These are phyloP conservation scores for Anolis apletophallus DNA, from an alignment of 2,797 vertebrate genomes.

Conservation along the genomic window DNA sequence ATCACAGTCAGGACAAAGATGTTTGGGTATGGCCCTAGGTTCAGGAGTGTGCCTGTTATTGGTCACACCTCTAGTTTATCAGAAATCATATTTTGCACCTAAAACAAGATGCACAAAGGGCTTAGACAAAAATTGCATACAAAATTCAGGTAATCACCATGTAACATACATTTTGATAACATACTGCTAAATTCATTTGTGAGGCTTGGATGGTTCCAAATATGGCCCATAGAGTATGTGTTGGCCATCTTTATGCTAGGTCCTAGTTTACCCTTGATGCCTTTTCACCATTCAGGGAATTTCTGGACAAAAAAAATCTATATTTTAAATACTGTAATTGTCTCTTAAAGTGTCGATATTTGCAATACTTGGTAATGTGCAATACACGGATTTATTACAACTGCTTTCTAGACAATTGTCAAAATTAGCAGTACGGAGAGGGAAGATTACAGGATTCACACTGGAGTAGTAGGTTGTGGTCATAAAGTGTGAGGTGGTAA, in stretches of 20 bases:
- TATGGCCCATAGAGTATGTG: no score
- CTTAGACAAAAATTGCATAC: not conserved
- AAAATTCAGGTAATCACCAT: not conserved
- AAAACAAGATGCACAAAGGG: not conserved
- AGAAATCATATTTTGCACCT: not conserved
- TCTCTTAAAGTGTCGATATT: not conserved
- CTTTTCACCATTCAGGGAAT: not conserved
- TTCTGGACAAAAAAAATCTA: not conserved
- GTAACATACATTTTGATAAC: not conserved
- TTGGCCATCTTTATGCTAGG: not conserved
- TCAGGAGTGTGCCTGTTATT: no score
- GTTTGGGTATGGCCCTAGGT: not conserved
- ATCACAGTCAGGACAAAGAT: not conserved
- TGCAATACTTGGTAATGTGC: not conserved
- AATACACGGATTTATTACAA: not conserved
- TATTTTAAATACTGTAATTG: no score
- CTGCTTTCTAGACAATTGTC: not conserved
- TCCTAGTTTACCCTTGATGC: not conserved
- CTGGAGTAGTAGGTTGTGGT: not conserved
- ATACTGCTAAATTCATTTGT: not conserved
- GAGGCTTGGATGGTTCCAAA: no score
- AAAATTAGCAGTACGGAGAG: not conserved
- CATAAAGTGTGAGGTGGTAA: not conserved
- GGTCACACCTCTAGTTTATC: not conserved
- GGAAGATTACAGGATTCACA: not conserved